Base-by-base conservation (phyloP, 2,888 invertebrate genomes). In the Drosophila kanekoi region DNA sequence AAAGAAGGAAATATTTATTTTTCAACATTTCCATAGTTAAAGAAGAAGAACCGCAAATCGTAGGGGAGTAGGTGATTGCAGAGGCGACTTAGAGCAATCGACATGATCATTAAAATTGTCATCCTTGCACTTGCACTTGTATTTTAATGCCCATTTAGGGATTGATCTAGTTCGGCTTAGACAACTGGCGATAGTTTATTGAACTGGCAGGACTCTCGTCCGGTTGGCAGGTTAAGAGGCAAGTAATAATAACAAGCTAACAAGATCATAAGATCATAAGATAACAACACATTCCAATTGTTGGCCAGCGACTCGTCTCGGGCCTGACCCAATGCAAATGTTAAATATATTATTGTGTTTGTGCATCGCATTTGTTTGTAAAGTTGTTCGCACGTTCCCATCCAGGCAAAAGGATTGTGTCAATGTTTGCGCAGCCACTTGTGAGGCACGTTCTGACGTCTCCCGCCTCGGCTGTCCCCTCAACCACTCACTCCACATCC, bases 391-490 rank as follows among this genome's bases (percentile, higher is more conserved):
- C 67, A 72, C 69, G 49, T 61, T 54, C 47, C 33, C 32, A 74
- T 62, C 61, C 54, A 54, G 49, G 47, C 53, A 37, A 79, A 82
- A 77, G 79, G 86, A 76, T 86, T 84, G 60, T 40, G 71, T 73
- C 70, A 85, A 87, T 85, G 72, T 85, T 87, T 80, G 67, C 52
- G 20, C 58, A 77, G 65, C 69, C 79, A 80, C 87, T 81, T 81
- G 83, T 83, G 69, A 67, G 75, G 64, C 74, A 77, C 77, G 64
- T 60, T 72, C 76, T 64, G n/a, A 16, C 43, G 20, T 35, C 20
- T 10, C 10, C 32, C 13, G 49, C 13, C 1, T 14, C 14, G n/a
- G 14, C 37, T 38, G 3, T 38, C 10, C 52, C 13, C 28, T 10
- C 32, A 28, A 28, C 28, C 28, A 9, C 23, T 9, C 52, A n/a